phyloP scores from a whole-genome alignment of 2,797 vertebrate species.

The Lagorchestes hirsutus region DNA sequence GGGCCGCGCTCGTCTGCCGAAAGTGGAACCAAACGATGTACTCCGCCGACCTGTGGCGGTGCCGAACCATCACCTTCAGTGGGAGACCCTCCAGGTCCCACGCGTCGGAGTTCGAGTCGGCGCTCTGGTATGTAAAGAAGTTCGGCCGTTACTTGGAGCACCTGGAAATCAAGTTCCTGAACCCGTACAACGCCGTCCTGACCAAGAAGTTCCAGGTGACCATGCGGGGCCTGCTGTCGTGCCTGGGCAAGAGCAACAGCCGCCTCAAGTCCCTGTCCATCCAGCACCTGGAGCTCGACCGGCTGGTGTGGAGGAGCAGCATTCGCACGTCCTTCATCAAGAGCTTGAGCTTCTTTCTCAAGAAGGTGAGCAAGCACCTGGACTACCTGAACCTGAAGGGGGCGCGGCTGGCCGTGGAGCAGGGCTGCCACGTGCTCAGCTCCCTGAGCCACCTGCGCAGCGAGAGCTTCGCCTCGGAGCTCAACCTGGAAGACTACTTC shows the following conservation, averaged over 20 bases:
- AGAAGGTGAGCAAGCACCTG: conserved; percentile 81
- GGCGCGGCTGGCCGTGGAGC: conserved; percentile 79
- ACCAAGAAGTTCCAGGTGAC: conserved; percentile 83
- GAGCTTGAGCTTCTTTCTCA: conserved; percentile 83
- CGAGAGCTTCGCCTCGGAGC: conserved; percentile 69
- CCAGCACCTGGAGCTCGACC: conserved; percentile 82
- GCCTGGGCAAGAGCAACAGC: conserved; percentile 81
- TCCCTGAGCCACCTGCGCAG: conserved; percentile 81
- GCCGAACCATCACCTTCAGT: conserved; percentile 83
- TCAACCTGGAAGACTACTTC: conserved; percentile 87
- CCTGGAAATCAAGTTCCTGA: conserved; percentile 84
- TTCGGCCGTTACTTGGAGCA: conserved; percentile 84
- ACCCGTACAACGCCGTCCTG: conserved; percentile 75
- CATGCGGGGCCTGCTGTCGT: conserved; percentile 81
- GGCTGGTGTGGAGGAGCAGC: conserved; percentile 79
- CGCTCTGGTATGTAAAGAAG: conserved; percentile 83
- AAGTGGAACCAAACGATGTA: conserved; percentile 85
- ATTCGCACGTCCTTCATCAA: conserved; percentile 79
- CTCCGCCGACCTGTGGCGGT: conserved; percentile 87
- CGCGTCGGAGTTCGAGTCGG: conserved; percentile 69
- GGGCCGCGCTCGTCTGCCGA: conserved; percentile 84
- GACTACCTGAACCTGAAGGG: conserved; percentile 83
- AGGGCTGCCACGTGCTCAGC: conserved; percentile 85
- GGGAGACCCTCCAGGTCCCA: conserved; percentile 77
- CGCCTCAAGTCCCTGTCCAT: conserved; percentile 83